Evolutionary conservation across 2,888 invertebrate species (phyloP).

Genomic region (Eilema griseolum): DNA sequence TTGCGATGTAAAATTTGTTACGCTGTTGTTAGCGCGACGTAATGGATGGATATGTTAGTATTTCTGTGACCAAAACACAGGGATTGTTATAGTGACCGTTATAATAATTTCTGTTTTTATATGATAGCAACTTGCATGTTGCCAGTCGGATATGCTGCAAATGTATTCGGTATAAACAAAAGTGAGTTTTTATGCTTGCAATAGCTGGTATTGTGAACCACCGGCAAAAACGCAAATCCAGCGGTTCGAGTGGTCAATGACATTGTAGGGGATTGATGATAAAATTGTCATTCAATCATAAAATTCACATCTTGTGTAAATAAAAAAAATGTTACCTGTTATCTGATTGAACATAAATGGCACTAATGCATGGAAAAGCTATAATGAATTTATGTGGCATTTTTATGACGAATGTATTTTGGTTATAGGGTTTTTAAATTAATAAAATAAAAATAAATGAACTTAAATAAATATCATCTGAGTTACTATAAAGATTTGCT

Average conservation of each 20-base stretch:
- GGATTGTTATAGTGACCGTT: constrained; percentile 12
- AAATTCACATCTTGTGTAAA: too few relatives aligned
- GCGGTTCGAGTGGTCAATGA: not conserved
- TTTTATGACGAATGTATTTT: too few relatives aligned
- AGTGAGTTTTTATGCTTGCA: not conserved
- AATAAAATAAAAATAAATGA: too few relatives aligned
- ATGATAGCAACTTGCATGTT: not conserved
- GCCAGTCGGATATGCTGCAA: not conserved
- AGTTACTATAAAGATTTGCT: too few relatives aligned
- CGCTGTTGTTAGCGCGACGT: constrained; percentile 36
- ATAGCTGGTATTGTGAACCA: not conserved
- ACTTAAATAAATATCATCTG: too few relatives aligned
- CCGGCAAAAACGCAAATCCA: not conserved
- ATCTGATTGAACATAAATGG: too few relatives aligned
- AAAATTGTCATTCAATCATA: too few relatives aligned
- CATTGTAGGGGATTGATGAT: too few relatives aligned
- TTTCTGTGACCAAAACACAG: constrained; percentile 22
- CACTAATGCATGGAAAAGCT: too few relatives aligned
- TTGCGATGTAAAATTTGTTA: constrained; percentile 51
- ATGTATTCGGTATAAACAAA: not conserved
- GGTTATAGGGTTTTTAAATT: too few relatives aligned
- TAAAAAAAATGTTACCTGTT: too few relatives aligned
- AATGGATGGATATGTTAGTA: constrained; percentile 28
- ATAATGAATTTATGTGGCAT: too few relatives aligned
- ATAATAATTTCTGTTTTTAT: not conserved